A percentile compares a stretch with the other conserved stretches of the same genome.
phyloP scores from a whole-genome alignment of 2,888 invertebrate species.

The Elegia similella region DNA sequence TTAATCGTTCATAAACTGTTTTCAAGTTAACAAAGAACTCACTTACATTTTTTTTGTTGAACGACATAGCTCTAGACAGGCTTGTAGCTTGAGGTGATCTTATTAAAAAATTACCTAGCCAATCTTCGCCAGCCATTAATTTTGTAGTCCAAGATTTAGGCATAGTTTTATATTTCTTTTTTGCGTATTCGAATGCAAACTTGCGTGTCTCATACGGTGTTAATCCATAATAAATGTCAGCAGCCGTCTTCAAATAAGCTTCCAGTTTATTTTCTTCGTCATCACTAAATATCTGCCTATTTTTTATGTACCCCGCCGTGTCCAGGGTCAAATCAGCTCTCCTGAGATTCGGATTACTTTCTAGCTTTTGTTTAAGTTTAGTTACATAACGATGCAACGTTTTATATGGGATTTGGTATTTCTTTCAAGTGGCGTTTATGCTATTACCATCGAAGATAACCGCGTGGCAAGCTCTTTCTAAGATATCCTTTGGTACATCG shows the following conservation, averaged over 20 bases:
- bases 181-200: conserved; percentile 19
- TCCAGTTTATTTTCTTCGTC: not conserved
- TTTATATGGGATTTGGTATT: too few relatives aligned
- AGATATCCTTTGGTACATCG: too few relatives aligned
- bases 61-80: conserved; percentile 20
- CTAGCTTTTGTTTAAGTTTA: not conserved
- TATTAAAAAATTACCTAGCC: conserved; percentile 15
- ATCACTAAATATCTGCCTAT: not conserved
- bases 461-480: too few relatives aligned
- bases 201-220: conserved; percentile 19
- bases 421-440: too few relatives aligned
- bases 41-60: conserved; percentile 22
- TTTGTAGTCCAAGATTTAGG: conserved; percentile 17
- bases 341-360: not conserved
- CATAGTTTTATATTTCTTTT: conserved; percentile 17
- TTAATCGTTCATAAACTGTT: conserved; percentile 17
- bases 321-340: not conserved
- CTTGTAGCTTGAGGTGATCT: conserved; percentile 22
- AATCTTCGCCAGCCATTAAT: conserved; percentile 20
- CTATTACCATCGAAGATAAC: too few relatives aligned
- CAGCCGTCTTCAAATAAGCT: not conserved
- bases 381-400: not conserved
- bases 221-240: conserved; percentile 14
- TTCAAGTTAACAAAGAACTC: conserved; percentile 21
- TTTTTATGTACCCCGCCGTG: not conserved